Evolutionary conservation across 35 echinoderm and acorn worm genomes (phyloP).

Genomic region (Amphiura filiformis): DNA sequence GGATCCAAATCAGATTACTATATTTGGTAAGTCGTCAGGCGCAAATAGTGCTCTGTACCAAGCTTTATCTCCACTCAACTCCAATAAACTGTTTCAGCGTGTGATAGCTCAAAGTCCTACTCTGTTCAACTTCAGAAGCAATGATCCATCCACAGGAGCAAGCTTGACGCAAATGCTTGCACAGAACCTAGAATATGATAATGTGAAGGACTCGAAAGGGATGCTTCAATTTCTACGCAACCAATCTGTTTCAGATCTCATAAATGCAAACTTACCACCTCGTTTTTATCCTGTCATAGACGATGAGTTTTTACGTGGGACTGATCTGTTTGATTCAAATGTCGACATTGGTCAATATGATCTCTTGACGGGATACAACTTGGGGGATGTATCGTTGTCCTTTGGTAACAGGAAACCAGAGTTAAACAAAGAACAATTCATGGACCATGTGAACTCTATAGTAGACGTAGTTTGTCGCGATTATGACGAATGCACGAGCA

Average conservation of each 20-base stretch:
- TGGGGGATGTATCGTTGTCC: not conserved
- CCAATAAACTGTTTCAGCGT: constrained; percentile 8
- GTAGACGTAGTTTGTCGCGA: not conserved
- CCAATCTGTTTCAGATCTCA: constrained; percentile 1
- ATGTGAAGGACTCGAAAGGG: not conserved
- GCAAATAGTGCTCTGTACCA: not conserved
- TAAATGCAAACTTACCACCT: not conserved
- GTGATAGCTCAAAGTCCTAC: constrained; percentile 1
- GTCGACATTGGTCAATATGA: constrained; percentile 26
- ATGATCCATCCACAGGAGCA: not conserved
- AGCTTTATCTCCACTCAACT: not conserved
- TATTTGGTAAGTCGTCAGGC: constrained; percentile 34
- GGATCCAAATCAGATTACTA: constrained; percentile 32
- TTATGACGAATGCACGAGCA: not conserved
- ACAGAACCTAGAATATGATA: not conserved
- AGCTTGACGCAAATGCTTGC: not conserved
- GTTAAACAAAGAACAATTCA: not conserved
- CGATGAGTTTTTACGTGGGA: constrained; percentile 29
- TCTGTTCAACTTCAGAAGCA: not conserved
- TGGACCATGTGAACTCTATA: not conserved
- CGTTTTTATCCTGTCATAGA: constrained; percentile 22
- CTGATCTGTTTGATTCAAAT: not conserved
- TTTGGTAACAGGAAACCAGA: not conserved
- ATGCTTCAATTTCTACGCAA: constrained; percentile 24
- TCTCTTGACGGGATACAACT: constrained; percentile 35